A percentile compares a stretch with the other conserved stretches of the same genome.
Evolutionary conservation across 1,140 invertebrate genomes (phyloP).

Genomic region (Pantala flavescens): DNA sequence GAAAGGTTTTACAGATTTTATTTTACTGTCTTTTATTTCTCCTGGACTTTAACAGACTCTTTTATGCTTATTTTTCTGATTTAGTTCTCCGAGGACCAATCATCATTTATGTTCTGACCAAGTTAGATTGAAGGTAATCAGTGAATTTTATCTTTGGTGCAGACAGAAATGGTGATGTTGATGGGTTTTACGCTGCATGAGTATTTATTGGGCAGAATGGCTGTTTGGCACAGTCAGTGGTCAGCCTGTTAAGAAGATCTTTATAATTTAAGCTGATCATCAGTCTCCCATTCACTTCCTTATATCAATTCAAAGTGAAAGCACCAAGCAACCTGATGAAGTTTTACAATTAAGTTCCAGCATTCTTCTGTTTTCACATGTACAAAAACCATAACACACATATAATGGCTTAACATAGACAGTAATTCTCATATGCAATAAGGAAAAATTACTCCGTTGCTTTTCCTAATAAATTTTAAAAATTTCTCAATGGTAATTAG

Average conservation of each 20-base stretch:
- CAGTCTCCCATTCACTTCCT: neutral
- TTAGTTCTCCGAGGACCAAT: conserved; percentile 1
- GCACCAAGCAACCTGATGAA: neutral
- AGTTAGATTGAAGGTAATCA: neutral
- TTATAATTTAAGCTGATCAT: neutral
- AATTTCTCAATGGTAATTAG: too few relatives aligned
- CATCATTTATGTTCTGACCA: neutral
- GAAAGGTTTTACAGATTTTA: too few relatives aligned
- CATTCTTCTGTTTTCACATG: too few relatives aligned
- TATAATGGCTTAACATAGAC: too few relatives aligned
- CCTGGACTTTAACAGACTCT: neutral
- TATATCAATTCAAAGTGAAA: neutral
- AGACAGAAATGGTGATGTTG: neutral
- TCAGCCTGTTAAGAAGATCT: neutral
- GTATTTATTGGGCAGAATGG: neutral
- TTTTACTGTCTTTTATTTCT: too few relatives aligned
- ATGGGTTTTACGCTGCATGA: neutral
- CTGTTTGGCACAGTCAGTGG: neutral
- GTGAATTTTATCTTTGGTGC: neutral
- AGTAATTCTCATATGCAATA: too few relatives aligned
- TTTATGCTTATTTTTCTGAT: conserved; percentile 5
- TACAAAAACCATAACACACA: too few relatives aligned
- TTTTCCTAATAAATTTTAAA: too few relatives aligned
- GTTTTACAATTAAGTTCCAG: too few relatives aligned
- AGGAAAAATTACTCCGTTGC: too few relatives aligned